Conservation (phyloP, 2,113 vertebrate species). For the Falco punctatus region DNA sequence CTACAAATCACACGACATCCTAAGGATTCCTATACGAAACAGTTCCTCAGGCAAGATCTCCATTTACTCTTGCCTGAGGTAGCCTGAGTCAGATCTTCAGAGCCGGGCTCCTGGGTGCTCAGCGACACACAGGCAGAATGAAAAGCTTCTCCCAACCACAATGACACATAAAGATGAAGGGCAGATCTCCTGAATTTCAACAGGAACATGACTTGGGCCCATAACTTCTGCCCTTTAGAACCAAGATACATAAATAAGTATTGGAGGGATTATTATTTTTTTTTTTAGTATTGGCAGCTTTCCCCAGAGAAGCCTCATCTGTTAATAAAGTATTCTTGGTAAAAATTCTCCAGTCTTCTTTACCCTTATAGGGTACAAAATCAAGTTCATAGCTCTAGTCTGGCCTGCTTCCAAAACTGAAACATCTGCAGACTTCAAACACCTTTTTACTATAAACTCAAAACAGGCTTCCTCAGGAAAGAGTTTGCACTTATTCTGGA, state of each 20-base stretch:
- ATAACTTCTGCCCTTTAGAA: not conserved
- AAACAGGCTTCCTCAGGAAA: not conserved
- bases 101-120: not conserved
- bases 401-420: not conserved
- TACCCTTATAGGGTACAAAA: conserved; percentile 1
- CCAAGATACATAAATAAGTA: not conserved
- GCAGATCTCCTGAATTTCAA: not conserved
- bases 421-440: conserved; percentile 37
- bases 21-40: not conserved
- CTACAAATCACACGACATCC: not conserved
- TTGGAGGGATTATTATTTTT: not conserved
- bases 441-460: not conserved
- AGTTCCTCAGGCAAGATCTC: not conserved
- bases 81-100: not conserved
- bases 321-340: not conserved
- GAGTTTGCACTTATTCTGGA: not conserved
- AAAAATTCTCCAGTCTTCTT: not conserved
- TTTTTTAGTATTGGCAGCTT: not conserved
- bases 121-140: not conserved
- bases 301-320: not conserved
- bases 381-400: not conserved
- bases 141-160: not conserved
- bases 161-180: not conserved
- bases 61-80: conserved; percentile 6
- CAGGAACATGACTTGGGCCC: not conserved